phyloP scores from a whole-genome alignment of 1,140 invertebrate species.

The Arion vulgaris region DNA sequence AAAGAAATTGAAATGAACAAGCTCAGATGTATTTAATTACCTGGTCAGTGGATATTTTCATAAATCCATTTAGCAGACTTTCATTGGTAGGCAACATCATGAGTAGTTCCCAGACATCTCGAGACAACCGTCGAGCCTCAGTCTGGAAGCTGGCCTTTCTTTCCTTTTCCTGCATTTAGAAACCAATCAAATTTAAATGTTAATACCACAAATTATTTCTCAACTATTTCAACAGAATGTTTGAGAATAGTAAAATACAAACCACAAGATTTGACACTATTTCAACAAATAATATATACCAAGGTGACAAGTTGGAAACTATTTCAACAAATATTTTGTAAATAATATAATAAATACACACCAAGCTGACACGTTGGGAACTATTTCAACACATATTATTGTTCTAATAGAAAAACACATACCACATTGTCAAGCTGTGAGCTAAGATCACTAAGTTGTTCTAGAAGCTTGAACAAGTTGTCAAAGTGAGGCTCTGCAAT shows the following conservation, averaged over 20 bases:
- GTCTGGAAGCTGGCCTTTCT: constrained; percentile 82
- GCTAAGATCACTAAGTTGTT: constrained; percentile 83
- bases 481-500: constrained; percentile 90
- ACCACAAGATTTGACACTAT: not conserved
- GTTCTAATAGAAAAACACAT: too few relatives aligned
- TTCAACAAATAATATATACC: not conserved
- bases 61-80: constrained; percentile 85
- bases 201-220: too few relatives aligned
- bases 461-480: constrained; percentile 90
- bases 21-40: not conserved
- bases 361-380: too few relatives aligned
- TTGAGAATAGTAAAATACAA: not conserved
- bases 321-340: too few relatives aligned
- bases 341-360: too few relatives aligned
- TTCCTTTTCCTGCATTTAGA: constrained; percentile 74
- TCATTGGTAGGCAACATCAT: constrained; percentile 92
- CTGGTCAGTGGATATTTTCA: constrained; percentile 39
- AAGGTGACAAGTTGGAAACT: too few relatives aligned
- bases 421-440: constrained; percentile 77
- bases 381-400: too few relatives aligned
- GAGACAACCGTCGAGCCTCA: constrained; percentile 90
- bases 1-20: too few relatives aligned
- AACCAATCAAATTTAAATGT: not conserved
- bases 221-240: not conserved
- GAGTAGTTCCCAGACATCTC: constrained; percentile 90